Base-by-base conservation (phyloP, 1,140 invertebrate genomes). In the Babylonia areolata region DNA sequence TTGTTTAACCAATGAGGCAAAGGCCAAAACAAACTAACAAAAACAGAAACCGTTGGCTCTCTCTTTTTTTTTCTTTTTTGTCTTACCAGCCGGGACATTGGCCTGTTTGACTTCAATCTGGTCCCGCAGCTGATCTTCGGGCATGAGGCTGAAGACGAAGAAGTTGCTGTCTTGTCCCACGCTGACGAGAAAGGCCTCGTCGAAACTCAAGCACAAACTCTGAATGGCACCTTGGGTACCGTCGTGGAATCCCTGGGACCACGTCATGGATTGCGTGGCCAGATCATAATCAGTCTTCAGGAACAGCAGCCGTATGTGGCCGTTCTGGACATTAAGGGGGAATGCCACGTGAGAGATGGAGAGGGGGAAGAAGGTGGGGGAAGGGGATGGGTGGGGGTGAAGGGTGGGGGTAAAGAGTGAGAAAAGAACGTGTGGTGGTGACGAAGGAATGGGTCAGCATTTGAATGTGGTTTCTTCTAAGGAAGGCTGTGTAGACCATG, bases 141-240 rank as follows among this genome's bases (percentile, higher is more conserved):
- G 20, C 20, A 88, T 1, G 33, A 86, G 17, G 33, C n/a, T 58
- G 51, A 86, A 82, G 46, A 88, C 11, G 40, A 88, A 88, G 78
- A 82, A 84, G 64, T 88, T 88, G 39, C 87, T 85, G 73, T 88
- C 87, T 3, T 39, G 73, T 23, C 85, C 87, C 46, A 77, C 75
- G 1, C 81, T 84, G 37, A 88, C 35, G 39, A 88, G 31, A 33
- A 88, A 86, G 6, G 42, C 28, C n/a, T 78, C 85, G 37, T 84
- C 42, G 33, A 73, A 79, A 39, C 79, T 84, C 35, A 88, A 20
- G 15, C 46, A n/a, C 23, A 88, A 71, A 1, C 81, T 54, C 31
- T 81, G 86, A 5, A 88, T 37, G 39, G 40, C 37, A 0, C 87
- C 87, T 28, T 51, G 51, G 0, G 83, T 54, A 11, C 42, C 40